phyloP scores from a whole-genome alignment of 2,888 invertebrate genomes.

The Anorthoa munda region DNA sequence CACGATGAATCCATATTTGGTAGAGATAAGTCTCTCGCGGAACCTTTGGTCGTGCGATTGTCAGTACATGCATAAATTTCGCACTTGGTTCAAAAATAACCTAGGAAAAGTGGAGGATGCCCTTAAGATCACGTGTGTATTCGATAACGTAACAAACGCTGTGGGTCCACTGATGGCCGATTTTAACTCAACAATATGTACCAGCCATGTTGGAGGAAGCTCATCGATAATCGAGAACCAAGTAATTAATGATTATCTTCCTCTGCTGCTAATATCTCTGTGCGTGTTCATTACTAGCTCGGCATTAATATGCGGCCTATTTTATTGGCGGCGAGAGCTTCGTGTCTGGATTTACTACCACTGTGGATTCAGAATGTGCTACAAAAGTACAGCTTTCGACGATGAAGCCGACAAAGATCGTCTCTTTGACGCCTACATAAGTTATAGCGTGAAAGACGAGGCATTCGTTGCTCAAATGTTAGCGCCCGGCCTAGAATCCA shows the following conservation, averaged over 20 bases:
- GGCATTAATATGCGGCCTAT: constrained; percentile 94
- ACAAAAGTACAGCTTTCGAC: constrained; percentile 95
- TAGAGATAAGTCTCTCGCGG: constrained; percentile 95
- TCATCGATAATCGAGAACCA: constrained; percentile 94
- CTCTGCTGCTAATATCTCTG: constrained; percentile 94
- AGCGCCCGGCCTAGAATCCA: constrained; percentile 96
- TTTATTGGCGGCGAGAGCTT: constrained; percentile 95
- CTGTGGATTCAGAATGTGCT: constrained; percentile 96
- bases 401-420: constrained; percentile 96
- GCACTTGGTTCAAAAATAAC: constrained; percentile 95
- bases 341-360: constrained; percentile 96
- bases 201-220: constrained; percentile 93
- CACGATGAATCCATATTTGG: constrained; percentile 95
- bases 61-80: constrained; percentile 94
- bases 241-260: constrained; percentile 95
- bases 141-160: constrained; percentile 93
- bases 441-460: constrained; percentile 98
- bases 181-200: constrained; percentile 95
- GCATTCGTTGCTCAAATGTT: constrained; percentile 97
- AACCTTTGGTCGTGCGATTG: constrained; percentile 98
- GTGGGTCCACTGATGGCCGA: constrained; percentile 94
- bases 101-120: constrained; percentile 95
- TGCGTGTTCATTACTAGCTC: constrained; percentile 95
- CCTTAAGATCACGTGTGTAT: constrained; percentile 94
- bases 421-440: constrained; percentile 98